A percentile compares a stretch with the other conserved stretches of the same genome.
These are phyloP conservation scores for Synaphobranchus kaupii DNA, from an alignment of 2,797 vertebrate species.

Conservation along the genomic window DNA sequence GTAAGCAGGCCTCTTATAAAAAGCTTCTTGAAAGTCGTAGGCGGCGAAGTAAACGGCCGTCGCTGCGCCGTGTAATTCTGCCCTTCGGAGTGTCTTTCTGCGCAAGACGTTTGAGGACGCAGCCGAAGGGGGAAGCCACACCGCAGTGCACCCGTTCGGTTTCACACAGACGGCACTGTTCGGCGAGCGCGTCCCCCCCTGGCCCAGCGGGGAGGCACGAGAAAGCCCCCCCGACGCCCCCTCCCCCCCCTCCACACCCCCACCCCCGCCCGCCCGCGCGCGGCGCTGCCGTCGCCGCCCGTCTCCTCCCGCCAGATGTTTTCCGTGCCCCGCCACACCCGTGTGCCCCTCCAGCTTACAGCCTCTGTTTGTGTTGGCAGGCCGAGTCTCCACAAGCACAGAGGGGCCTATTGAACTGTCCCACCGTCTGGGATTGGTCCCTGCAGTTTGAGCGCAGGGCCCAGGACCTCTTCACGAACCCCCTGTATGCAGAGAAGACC, in stretches of 20 bases:
- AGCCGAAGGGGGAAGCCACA: neutral
- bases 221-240: neutral
- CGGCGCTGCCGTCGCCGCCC: neutral
- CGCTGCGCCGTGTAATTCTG: neutral
- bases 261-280: neutral
- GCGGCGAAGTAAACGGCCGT: neutral
- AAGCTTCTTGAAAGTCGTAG: neutral
- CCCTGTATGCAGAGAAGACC: slow-evolving; percentile 79
- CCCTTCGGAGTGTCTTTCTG: neutral
- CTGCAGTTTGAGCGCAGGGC: slow-evolving; percentile 84
- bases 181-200: neutral
- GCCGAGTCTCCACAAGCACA: slow-evolving; percentile 68
- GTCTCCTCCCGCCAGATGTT: slow-evolving; percentile 11
- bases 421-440: slow-evolving; percentile 86
- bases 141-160: neutral
- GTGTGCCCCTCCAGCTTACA: slow-evolving; percentile 31
- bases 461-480: slow-evolving; percentile 81
- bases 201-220: neutral
- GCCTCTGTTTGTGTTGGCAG: slow-evolving; percentile 75
- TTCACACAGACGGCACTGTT: neutral
- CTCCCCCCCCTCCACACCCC: neutral
- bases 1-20: neutral
- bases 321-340: neutral
- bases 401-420: slow-evolving; percentile 75
- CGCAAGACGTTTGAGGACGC: neutral